phyloP scores from a whole-genome alignment of 64 coral and sea anemone genomes.

The Cladopsammia gracilis region DNA sequence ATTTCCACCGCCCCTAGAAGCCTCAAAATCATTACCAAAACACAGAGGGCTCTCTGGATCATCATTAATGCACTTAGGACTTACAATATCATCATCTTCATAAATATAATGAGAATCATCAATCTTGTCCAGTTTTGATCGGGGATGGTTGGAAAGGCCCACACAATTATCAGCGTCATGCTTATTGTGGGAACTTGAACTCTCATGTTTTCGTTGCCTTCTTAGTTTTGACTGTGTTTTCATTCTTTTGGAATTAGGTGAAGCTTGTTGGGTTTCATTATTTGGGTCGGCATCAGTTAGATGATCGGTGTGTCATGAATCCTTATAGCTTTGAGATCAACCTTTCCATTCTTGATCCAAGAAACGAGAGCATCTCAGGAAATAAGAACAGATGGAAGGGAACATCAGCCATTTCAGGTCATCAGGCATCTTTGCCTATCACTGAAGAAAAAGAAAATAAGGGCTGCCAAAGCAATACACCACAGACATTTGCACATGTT shows the following conservation, averaged over 20 bases:
- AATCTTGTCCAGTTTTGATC: background rate
- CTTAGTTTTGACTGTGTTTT: background rate
- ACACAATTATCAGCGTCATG: background rate
- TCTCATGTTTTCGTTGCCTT: slow-evolving; percentile 13
- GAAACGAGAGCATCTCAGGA: slow-evolving; percentile 15
- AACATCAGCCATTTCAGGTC: slow-evolving; percentile 15
- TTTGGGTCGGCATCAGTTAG: background rate
- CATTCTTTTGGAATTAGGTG: slow-evolving; percentile 11
- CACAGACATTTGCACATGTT: slow-evolving; percentile 59
- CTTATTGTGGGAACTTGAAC: background rate
- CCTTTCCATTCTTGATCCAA: slow-evolving; percentile 19
- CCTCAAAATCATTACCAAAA: background rate
- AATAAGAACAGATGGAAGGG: slow-evolving; percentile 34
- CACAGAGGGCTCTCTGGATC: background rate
- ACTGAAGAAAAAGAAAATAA: slow-evolving; percentile 26
- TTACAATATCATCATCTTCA: background rate
- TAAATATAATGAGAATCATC: background rate
- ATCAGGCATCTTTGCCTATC: background rate
- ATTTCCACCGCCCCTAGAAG: background rate
- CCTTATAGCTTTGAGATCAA: slow-evolving; percentile 14
- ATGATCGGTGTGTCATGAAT: background rate
- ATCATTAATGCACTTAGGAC: slow-evolving; percentile 5
- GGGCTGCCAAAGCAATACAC: slow-evolving; percentile 53
- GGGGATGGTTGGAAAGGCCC: background rate
- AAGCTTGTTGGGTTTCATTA: background rate